Conservation (phyloP, 2,797 vertebrate genomes). For the Chrosomus eos region DNA sequence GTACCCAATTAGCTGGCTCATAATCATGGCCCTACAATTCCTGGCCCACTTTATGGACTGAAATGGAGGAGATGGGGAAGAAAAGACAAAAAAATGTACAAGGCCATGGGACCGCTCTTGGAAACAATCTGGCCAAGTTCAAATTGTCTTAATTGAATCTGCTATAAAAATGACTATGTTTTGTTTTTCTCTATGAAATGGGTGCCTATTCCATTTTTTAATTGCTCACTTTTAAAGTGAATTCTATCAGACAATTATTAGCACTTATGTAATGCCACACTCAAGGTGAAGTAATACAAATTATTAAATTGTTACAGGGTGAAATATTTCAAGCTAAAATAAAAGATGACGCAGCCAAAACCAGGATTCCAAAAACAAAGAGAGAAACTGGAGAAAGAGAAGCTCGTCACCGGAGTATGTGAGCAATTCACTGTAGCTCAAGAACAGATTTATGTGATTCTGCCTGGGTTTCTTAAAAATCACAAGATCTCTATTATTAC, state of each 20-base stretch:
- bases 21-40: conserved; percentile 72
- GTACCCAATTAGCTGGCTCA: conserved; percentile 77
- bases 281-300: not conserved
- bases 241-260: not conserved
- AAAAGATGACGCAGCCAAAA: not conserved
- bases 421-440: not conserved
- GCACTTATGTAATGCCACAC: not conserved
- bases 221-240: not conserved
- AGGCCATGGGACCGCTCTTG: conserved; percentile 52
- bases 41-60: conserved; percentile 68
- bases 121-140: conserved; percentile 46
- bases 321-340: not conserved
- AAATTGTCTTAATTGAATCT: conserved; percentile 60
- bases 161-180: conserved; percentile 49
- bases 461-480: not conserved
- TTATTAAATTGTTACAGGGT: not conserved
- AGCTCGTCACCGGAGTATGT: not conserved
- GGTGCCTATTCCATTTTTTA: not conserved
- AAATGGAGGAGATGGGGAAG: conserved; percentile 24
- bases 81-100: conserved; percentile 27
- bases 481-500: not conserved
- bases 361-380: not conserved
- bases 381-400: not conserved
- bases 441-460: not conserved
- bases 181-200: not conserved